Base-by-base conservation (phyloP, 2,113 vertebrate genomes). In the Calidris pygmaea region DNA sequence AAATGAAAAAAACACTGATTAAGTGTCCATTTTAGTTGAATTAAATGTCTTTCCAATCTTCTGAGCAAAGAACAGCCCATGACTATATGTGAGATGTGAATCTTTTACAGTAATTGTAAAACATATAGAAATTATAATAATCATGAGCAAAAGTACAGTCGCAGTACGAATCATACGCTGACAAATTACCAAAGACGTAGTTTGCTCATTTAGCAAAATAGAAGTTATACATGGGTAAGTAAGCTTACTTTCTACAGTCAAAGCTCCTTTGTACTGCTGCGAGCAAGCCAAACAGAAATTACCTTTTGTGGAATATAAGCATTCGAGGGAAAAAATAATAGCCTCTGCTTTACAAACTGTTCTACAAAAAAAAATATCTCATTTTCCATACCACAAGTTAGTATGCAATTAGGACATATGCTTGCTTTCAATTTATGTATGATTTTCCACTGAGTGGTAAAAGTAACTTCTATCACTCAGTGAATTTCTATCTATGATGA, bases 401-500 rank as follows among this genome's bases (percentile, higher is more conserved):
- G 62, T 39, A 93, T 65, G 59, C 39, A 91, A 58, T 95, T 78
- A 84, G 63, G 92, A 79, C 50, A 63, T 66, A 72, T 22, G 47
- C 34, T 80, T 89, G 66, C 81, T 87, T 90, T 92, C 77, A 63
- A 37, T 65, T 89, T 62, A 77, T n/a, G 12, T 85, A 76, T 93
- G 11, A 77, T 62, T 92, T 94, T 93, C 94, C 92, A 92, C 27
- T 65, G 48, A 90, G 78, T 65, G 55, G 77, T 87, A 67, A 89
- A 85, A 85, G 74, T 24, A 89, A 43, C 13, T 80, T 48, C 73
- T 81, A 71, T 41, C 65, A 92, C 39, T 34, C 39, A 48, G 16
- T 29, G 43, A 67, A 86, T 79, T 70, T 70, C 37, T 30, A 26
- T 3, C 43, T 66, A 30, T 34, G 50, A 79, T 24, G 65, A 79